These are phyloP conservation scores for Phortica okadai DNA, from an alignment of 2,888 invertebrate species.

Conservation along the genomic window DNA sequence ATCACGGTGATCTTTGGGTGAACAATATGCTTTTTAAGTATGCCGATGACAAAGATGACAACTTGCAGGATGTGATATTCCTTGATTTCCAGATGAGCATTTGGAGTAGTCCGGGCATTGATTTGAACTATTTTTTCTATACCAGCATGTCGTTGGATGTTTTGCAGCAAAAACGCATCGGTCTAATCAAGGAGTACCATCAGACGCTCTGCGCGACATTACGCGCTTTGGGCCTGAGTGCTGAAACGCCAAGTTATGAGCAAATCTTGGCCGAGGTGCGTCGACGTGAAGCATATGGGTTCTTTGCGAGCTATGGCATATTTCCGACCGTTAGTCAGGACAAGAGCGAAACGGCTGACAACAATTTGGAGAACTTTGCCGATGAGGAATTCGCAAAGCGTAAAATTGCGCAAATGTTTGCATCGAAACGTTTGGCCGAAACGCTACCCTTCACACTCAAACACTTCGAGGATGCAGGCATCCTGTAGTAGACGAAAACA, in stretches of 20 bases:
- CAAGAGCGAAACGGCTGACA: constrained; percentile 61
- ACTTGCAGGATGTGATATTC: constrained; percentile 58
- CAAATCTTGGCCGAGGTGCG: constrained; percentile 62
- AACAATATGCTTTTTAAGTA: constrained; percentile 78
- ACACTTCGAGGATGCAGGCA: constrained; percentile 67
- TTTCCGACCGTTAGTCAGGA: constrained; percentile 68
- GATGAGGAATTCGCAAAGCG: constrained; percentile 60
- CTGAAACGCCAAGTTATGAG: constrained; percentile 63
- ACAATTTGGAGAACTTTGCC: constrained; percentile 62
- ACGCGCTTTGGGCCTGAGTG: constrained; percentile 45
- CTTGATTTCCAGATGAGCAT: constrained; percentile 72
- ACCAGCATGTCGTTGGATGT: constrained; percentile 68
- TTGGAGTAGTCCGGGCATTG: constrained; percentile 74
- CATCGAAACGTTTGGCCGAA: constrained; percentile 61
- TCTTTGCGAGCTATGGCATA: constrained; percentile 66
- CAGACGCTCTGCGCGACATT: constrained; percentile 58
- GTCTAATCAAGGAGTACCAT: constrained; percentile 66
- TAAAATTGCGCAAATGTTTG: constrained; percentile 61
- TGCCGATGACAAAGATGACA: constrained; percentile 28
- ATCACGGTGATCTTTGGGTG: constrained; percentile 78
- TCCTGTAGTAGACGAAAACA: constrained; percentile 36
- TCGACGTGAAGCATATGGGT: constrained; percentile 64
- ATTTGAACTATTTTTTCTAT: constrained; percentile 75
- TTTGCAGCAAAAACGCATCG: constrained; percentile 61
- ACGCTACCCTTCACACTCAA: constrained; percentile 64